Evolutionary conservation across 2,797 vertebrate species (phyloP).

Genomic region (Tragopan temminckii): DNA sequence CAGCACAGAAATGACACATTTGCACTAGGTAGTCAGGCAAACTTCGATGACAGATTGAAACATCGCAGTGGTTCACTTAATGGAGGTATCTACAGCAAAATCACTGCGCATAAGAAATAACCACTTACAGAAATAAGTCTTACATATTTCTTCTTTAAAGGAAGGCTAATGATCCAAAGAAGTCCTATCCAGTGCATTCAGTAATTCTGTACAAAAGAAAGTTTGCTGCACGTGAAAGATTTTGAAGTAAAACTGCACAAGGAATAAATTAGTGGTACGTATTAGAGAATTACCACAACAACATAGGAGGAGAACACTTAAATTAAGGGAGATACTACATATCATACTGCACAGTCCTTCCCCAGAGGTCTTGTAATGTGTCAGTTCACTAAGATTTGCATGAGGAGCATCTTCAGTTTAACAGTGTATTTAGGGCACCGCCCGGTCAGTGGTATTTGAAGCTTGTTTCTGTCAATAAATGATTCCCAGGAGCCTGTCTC

Average conservation of each 20-base stretch:
- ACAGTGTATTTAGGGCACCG: not conserved
- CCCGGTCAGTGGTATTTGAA: not conserved
- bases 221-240: not conserved
- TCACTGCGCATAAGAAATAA: not conserved
- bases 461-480: not conserved
- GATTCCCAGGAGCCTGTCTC: not conserved
- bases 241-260: not conserved
- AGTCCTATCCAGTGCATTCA: not conserved
- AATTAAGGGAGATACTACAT: not conserved
- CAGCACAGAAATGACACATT: constrained; percentile 18
- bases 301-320: not conserved
- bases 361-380: not conserved
- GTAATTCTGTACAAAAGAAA: not conserved
- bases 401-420: not conserved
- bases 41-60: not conserved
- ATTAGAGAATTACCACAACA: not conserved
- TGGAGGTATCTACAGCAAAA: not conserved
- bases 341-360: not conserved
- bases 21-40: not conserved
- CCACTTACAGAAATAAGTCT: not conserved
- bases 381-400: not conserved
- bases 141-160: not conserved
- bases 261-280: not conserved
- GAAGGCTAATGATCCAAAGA: not conserved
- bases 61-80: not conserved